Conservation (phyloP, 2,797 vertebrate genomes). For the Platyrinchus mystaceus region DNA sequence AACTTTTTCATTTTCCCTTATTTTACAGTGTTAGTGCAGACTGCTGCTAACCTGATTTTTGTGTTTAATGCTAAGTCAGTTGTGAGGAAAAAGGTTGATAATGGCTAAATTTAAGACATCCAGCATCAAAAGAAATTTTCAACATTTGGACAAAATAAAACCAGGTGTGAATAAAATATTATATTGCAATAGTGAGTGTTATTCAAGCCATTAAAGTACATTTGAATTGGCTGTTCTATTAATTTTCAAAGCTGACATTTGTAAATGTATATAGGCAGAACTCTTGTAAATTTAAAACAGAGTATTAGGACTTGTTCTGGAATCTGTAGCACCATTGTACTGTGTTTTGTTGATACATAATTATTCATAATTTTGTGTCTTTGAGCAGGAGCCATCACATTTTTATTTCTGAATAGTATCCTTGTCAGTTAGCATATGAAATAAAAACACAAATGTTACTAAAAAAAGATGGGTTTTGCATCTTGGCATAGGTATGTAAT, state of each 20-base stretch:
- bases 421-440: background rate
- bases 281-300: constrained; percentile 53
- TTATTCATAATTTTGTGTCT: background rate
- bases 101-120: constrained; percentile 27
- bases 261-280: constrained; percentile 22
- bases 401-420: background rate
- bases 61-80: constrained; percentile 3
- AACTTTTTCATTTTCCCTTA: background rate
- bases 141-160: constrained; percentile 64
- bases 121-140: constrained; percentile 60
- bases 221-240: constrained; percentile 36
- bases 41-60: background rate
- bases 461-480: background rate
- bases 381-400: background rate
- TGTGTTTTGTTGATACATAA: background rate
- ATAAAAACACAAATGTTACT: background rate
- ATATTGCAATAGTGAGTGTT: constrained; percentile 36
- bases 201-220: constrained; percentile 54
- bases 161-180: constrained; percentile 68
- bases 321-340: background rate
- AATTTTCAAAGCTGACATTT: constrained; percentile 62
- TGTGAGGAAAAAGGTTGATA: constrained; percentile 31
- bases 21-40: background rate
- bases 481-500: background rate
- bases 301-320: background rate